These are phyloP conservation scores for Hybognathus amarus DNA, from an alignment of 2,797 vertebrate species.

Conservation along the genomic window DNA sequence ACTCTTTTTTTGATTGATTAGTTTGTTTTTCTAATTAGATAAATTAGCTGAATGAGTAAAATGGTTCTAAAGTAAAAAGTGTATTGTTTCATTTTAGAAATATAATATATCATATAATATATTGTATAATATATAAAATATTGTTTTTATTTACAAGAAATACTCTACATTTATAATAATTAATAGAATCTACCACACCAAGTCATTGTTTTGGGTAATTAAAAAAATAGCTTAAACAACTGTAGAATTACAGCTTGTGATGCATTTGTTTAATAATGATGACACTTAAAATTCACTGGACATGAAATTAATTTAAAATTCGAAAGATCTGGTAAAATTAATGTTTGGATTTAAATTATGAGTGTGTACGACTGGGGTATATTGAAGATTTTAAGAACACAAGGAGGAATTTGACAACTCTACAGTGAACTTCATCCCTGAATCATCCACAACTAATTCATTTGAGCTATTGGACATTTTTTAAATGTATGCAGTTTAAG, in stretches of 20 bases:
- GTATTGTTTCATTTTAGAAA: not conserved
- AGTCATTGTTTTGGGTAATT: not conserved
- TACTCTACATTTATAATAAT: not conserved
- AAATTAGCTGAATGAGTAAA: not conserved
- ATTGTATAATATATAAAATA: too few relatives aligned
- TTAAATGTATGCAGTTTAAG: not conserved
- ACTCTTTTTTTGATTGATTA: not conserved
- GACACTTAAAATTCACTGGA: not conserved
- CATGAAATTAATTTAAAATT: not conserved
- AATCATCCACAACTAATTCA: not conserved
- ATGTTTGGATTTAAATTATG: not conserved
- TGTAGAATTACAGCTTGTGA: not conserved
- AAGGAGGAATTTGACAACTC: not conserved
- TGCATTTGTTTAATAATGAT: not conserved
- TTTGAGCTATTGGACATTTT: not conserved
- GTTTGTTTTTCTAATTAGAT: not conserved
- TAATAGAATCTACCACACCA: not conserved
- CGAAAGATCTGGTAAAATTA: not conserved
- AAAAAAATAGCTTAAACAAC: not conserved
- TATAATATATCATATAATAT: too few relatives aligned
- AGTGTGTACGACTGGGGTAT: not conserved
- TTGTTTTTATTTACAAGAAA: not conserved
- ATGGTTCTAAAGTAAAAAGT: not conserved
- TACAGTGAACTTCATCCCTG: not conserved
- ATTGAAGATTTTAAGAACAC: not conserved